Base-by-base conservation (phyloP, 2,888 invertebrate genomes). In the Lacanobia wlatinum region DNA sequence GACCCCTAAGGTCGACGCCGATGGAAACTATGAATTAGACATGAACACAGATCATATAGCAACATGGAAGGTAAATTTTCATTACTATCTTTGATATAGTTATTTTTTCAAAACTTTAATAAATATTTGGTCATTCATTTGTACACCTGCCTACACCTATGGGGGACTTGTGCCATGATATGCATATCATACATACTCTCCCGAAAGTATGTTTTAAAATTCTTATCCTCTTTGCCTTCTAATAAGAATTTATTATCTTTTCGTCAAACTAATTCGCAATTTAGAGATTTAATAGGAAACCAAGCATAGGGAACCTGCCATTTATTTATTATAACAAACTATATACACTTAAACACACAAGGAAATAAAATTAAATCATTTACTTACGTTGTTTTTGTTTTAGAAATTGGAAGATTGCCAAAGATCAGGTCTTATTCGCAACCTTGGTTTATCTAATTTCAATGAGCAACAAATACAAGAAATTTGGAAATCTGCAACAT, bases 371-470 rank as follows among this genome's bases (percentile, higher is more conserved):
- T 55, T 40, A 46, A 6, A 34, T 48, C 23, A n/a, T 21, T 74
- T 69, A 21, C 43, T 74, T 69, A 21, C 43, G 38, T 59, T 16
- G 18, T 72, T 65, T 53, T 64, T 70, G 62, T 63, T 83, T 79
- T 80, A 98, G 98, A 97, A 95, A 88, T 97, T 98, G 97, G 98
- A 98, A 91, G 93, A 97, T 70, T 97, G 97, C 88, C 97, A 98
- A 61, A 96, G 96, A 78, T 93, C 95, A 66, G 98, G 98, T 5
- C 93, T 96, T 34, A 92, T 97, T 1, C 97, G 96, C 87, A 97
- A 98, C n/a, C 97, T 98, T 80, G 98, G 98, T 5, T 89, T 98
- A 65, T 98, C 98, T 64, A 98, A 98, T 92, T 98, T 98, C 92
- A 98, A 98, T 88, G 96, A 96, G 73, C 89, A 93, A 21, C 98